These are phyloP conservation scores for Diabrotica balteata DNA, from an alignment of 2,888 invertebrate genomes.

Conservation along the genomic window DNA sequence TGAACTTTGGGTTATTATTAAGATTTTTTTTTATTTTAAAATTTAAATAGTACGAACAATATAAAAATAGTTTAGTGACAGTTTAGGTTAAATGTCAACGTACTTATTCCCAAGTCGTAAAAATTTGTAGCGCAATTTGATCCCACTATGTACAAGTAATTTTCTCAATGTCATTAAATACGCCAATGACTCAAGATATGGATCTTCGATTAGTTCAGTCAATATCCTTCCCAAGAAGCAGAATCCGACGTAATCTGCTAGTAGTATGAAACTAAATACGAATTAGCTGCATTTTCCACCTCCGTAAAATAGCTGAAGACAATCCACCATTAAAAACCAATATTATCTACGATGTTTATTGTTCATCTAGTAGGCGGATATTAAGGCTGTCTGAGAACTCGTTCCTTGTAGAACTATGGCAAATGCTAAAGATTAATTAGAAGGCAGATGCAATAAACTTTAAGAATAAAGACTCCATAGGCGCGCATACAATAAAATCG, in stretches of 20 bases:
- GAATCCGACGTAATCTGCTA: slow-evolving; percentile 16
- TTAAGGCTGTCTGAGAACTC: slow-evolving; percentile 20
- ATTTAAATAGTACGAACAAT: too few relatives aligned
- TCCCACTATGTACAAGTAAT: too few relatives aligned
- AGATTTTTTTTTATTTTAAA: too few relatives aligned
- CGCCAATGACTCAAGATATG: slow-evolving; percentile 2
- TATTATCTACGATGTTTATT: slow-evolving; percentile 19
- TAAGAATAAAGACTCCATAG: not conserved
- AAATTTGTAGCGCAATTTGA: too few relatives aligned
- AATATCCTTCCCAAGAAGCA: slow-evolving; percentile 20
- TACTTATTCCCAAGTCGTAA: too few relatives aligned
- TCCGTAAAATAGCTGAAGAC: slow-evolving; percentile 18
- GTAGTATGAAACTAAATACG: slow-evolving; percentile 16
- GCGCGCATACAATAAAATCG: not conserved
- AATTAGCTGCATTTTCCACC: slow-evolving; percentile 16
- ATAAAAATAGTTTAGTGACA: too few relatives aligned
- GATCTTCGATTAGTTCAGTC: slow-evolving; percentile 8
- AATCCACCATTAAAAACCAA: slow-evolving; percentile 23
- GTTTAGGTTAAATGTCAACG: too few relatives aligned
- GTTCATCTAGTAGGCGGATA: slow-evolving; percentile 15
- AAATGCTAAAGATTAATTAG: slow-evolving; percentile 19
- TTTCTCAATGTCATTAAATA: too few relatives aligned
- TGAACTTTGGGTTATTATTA: too few relatives aligned
- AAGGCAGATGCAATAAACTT: slow-evolving; percentile 17
- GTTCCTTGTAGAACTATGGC: slow-evolving; percentile 21